Base-by-base conservation (phyloP, 2,888 invertebrate species). In the Microctonus brassicae region DNA sequence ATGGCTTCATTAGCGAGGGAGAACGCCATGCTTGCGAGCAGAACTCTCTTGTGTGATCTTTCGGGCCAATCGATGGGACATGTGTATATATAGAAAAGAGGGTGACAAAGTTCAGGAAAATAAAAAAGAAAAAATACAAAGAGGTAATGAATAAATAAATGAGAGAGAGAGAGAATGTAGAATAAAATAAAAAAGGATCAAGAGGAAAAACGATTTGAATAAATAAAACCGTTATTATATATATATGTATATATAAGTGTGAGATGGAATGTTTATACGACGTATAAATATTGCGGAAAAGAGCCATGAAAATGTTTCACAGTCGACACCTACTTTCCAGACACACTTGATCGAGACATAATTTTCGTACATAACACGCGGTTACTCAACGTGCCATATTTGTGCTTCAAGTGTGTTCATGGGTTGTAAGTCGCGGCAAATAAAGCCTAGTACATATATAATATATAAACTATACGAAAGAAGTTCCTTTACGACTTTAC, bases 1-100 rank as follows among this genome's bases (percentile, higher is more conserved):
- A 74, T 75, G 74, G 75, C 76, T 76, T 76, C 75, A 76, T 76
- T 75, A 76, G 74, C 11, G 55, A 55, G 24, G 26, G 55, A 55
- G 55, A 22, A 55, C 52, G 52, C 52, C 52, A 53, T 53, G 52
- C 52, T 53, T 26, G 47, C 47, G 47, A 47, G 17, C 20, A n/a
- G 55, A 55, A 22, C 55, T 47, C 47, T 17, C 47, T 6, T 47
- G 47, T 47, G 55, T 55, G 55, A 55, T 55, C 55, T 55, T 26
- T 22, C 26, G 55, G 55, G 10, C 55, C 26, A 55, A 55, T 55
- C 55, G 55, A 47, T 47, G 17, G 17, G 17, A 17, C 47, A 47
- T 47, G 17, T 47, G 17, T 47, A 47, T 47, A 47, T 17, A 47
- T 7, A 47, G 17, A 36, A 55, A 26, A 29, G 29, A 7, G 55